Conservation (phyloP, 2,113 vertebrate species). For the Dipodomys spectabilis region DNA sequence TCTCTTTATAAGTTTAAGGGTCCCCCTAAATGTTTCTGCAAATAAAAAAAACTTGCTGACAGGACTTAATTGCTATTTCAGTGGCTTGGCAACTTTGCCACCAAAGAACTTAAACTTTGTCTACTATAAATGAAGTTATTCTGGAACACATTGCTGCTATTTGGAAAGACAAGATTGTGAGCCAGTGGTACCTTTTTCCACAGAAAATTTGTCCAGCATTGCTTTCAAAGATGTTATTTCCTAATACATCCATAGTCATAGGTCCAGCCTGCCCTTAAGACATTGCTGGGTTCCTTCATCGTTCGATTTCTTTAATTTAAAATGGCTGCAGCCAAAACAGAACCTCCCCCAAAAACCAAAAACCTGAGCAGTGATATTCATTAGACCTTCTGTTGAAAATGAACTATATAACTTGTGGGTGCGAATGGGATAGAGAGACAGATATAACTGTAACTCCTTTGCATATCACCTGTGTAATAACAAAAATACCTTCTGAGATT, state of each 20-base stretch:
- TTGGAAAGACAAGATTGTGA: constrained; percentile 72
- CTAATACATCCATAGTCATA: constrained; percentile 84
- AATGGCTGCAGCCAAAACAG: constrained; percentile 82
- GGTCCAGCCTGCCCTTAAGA: constrained; percentile 74
- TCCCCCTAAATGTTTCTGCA: not conserved
- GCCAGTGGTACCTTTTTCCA: constrained; percentile 69
- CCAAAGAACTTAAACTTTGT: constrained; percentile 79
- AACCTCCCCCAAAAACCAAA: too few species aligned
- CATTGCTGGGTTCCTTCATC: constrained; percentile 81
- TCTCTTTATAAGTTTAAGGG: not conserved
- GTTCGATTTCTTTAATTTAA: constrained; percentile 85
- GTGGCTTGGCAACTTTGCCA: constrained; percentile 76
- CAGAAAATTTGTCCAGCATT: constrained; percentile 81
- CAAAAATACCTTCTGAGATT: not conserved
- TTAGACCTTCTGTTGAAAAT: too few species aligned
- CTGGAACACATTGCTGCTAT: constrained; percentile 72
- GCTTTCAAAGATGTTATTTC: constrained; percentile 85
- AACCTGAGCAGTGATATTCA: too few species aligned
- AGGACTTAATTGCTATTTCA: constrained; percentile 64
- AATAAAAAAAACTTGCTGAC: not conserved
- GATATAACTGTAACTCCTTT: too few species aligned
- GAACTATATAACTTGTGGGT: too few species aligned
- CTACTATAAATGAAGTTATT: constrained; percentile 44
- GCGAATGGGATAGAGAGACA: too few species aligned
- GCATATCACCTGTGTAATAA: too few species aligned